Percentiles rank a stretch among this genome's conserved stretches.
Evolutionary conservation across 1,140 invertebrate genomes (phyloP).

Genomic region (Apis mellifera): DNA sequence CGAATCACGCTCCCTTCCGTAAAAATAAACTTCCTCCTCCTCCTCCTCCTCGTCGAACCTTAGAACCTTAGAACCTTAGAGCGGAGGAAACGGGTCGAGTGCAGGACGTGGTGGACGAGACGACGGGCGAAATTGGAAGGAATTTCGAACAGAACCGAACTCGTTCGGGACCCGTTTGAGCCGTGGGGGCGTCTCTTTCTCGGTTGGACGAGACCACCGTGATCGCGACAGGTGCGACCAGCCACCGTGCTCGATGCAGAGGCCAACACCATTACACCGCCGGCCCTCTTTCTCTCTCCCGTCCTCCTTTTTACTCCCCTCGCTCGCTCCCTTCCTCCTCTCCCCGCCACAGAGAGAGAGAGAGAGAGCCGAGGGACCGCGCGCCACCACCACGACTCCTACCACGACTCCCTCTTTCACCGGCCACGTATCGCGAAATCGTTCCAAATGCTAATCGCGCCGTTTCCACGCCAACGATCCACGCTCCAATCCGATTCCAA

Average conservation of each 20-base stretch:
- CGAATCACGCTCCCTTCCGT: too few relatives aligned
- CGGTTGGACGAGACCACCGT: slow-evolving; percentile 76
- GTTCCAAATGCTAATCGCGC: slow-evolving; percentile 49
- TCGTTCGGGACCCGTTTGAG: slow-evolving; percentile 65
- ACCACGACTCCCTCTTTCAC: slow-evolving; percentile 1
- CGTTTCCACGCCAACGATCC: slow-evolving; percentile 31
- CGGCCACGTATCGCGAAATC: slow-evolving; percentile 33
- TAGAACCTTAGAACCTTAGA: neutral
- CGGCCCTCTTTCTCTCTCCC: slow-evolving; percentile 46
- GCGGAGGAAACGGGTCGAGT: neutral
- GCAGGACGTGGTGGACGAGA: slow-evolving; percentile 33
- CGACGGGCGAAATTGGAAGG: slow-evolving; percentile 63
- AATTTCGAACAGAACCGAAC: slow-evolving; percentile 63
- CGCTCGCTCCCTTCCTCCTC: slow-evolving; percentile 14
- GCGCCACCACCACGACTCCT: slow-evolving; percentile 48
- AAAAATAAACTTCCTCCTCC: too few relatives aligned
- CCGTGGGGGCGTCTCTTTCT: slow-evolving; percentile 73
- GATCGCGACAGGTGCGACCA: slow-evolving; percentile 78
- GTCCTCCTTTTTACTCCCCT: slow-evolving; percentile 46
- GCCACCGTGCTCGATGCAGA: slow-evolving; percentile 76
- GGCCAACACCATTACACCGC: slow-evolving; percentile 74
- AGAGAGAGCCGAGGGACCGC: slow-evolving; percentile 30
- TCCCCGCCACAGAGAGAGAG: slow-evolving; percentile 6
- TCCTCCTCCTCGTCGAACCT: neutral
- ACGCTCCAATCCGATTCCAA: neutral